phyloP scores from a whole-genome alignment of 2,888 invertebrate species.

The Harpalus rubripes region DNA sequence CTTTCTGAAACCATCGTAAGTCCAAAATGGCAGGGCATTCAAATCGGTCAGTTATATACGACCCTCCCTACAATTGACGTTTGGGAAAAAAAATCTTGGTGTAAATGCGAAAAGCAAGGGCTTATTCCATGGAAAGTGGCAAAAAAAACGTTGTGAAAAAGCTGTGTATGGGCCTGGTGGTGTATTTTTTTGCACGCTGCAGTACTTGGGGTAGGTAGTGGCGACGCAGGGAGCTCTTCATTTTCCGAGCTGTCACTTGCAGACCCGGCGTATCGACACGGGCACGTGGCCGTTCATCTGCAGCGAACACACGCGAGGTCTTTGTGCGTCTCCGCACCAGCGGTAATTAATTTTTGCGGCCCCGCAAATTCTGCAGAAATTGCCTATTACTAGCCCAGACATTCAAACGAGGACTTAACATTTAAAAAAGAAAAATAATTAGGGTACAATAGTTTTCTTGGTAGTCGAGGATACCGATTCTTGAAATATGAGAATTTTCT shows the following conservation, averaged over 20 bases:
- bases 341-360: conserved; percentile 62
- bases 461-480: too few relatives aligned
- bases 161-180: conserved; percentile 20
- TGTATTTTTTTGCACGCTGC: conserved; percentile 54
- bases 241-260: conserved; percentile 72
- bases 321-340: conserved; percentile 38
- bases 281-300: conserved; percentile 70
- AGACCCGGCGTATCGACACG: conserved; percentile 69
- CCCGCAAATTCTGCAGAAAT: conserved; percentile 48
- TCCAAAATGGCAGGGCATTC: too few relatives aligned
- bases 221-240: conserved; percentile 71
- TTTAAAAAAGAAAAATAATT: too few relatives aligned
- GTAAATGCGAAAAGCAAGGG: conserved; percentile 35
- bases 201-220: conserved; percentile 66
- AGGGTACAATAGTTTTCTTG: too few relatives aligned
- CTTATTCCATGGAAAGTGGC: conserved; percentile 26
- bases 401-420: not conserved
- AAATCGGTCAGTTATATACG: too few relatives aligned
- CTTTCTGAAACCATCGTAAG: too few relatives aligned
- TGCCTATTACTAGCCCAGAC: conserved; percentile 18
- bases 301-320: conserved; percentile 61
- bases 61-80: too few relatives aligned
- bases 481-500: too few relatives aligned
- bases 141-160: conserved; percentile 36
- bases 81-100: not conserved